A percentile compares a stretch with the other conserved stretches of the same genome.
Evolutionary conservation across 2,113 vertebrate species (phyloP).

Genomic region (Hucho hucho): DNA sequence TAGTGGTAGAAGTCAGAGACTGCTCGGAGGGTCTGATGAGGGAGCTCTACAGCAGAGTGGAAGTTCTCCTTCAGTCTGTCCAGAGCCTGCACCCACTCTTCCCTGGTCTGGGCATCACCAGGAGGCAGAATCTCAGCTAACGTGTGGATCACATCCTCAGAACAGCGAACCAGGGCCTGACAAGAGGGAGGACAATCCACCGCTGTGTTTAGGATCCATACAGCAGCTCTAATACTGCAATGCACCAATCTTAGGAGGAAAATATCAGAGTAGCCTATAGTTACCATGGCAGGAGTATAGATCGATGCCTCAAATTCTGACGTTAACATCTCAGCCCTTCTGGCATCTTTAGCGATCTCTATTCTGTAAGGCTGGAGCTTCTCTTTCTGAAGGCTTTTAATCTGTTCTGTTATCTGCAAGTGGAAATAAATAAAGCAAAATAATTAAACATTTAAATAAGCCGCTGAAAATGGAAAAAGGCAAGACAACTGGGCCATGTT

Average conservation of each 20-base stretch:
- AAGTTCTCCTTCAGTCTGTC: slow-evolving; percentile 59
- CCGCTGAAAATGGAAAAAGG: neutral
- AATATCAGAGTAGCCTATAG: neutral
- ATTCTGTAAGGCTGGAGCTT: slow-evolving; percentile 64
- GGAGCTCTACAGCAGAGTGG: slow-evolving; percentile 38
- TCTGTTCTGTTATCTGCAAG: slow-evolving; percentile 64
- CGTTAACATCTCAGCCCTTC: slow-evolving; percentile 36
- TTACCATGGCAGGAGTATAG: slow-evolving; percentile 69
- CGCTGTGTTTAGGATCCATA: neutral
- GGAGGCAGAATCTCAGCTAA: slow-evolving; percentile 27
- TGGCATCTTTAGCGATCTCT: slow-evolving; percentile 52
- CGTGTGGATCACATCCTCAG: slow-evolving; percentile 61
- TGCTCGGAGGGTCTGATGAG: slow-evolving; percentile 55
- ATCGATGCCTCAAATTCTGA: slow-evolving; percentile 58
- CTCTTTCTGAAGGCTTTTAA: slow-evolving; percentile 48
- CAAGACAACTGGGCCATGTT: neutral
- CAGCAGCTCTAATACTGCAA: neutral
- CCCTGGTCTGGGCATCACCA: slow-evolving; percentile 19
- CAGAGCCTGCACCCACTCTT: slow-evolving; percentile 57
- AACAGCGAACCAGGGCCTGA: slow-evolving; percentile 61
- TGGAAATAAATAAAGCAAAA: neutral
- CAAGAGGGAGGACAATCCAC: neutral
- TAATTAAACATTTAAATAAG: neutral
- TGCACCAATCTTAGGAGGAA: neutral
- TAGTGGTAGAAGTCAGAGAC: slow-evolving; percentile 62